Percentiles rank a stretch among this genome's conserved stretches.
Evolutionary conservation across 2,113 vertebrate genomes (phyloP).

Genomic region (Artemisiospiza belli): DNA sequence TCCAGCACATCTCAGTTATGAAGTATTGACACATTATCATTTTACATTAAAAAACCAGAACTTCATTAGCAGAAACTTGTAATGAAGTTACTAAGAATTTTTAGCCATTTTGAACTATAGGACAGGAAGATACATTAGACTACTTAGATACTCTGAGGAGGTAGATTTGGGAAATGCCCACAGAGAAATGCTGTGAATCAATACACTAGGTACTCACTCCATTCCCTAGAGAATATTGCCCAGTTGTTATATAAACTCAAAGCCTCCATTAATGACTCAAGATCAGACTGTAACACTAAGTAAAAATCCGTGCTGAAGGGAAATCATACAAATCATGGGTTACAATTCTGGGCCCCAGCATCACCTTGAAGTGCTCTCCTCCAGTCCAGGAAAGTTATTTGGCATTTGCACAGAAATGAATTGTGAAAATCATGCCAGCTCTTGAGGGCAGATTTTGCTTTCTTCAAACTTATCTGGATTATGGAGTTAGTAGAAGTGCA

Average conservation of each 20-base stretch:
- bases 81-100: background rate
- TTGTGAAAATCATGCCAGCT: background rate
- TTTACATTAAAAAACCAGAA: background rate
- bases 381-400: background rate
- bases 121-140: background rate
- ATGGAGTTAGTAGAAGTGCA: background rate
- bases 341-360: background rate
- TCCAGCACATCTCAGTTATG: background rate
- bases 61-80: background rate
- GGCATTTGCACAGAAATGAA: background rate
- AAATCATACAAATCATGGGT: background rate
- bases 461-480: background rate
- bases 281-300: background rate
- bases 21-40: background rate
- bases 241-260: background rate
- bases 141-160: background rate
- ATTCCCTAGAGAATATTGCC: background rate
- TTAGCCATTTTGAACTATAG: background rate
- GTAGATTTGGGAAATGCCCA: background rate
- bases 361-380: background rate
- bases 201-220: background rate
- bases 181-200: background rate
- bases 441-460: background rate
- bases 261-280: background rate
- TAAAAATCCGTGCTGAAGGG: background rate